Evolutionary conservation across 2,113 vertebrate species (phyloP), one percentile per base, ranked within the genome.

Genomic region (Hystrix brachyura): DNA sequence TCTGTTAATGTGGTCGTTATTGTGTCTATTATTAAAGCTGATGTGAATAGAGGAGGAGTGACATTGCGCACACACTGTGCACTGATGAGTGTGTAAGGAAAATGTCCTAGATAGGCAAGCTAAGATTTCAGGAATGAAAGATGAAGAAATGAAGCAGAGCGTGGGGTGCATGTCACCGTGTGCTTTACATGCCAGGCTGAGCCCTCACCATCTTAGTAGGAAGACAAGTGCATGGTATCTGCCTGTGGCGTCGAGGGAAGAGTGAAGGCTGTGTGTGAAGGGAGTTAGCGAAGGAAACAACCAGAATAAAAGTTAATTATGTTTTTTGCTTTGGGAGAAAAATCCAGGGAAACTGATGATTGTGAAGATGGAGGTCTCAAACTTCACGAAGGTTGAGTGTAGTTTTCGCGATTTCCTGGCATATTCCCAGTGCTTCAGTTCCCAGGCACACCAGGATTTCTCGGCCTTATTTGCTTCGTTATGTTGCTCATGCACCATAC

Each of bases 111-210:
- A 8, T 51, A 38, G 67, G 0, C 19, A 38, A 74, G 0, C 19
- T 38, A 13, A 43, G 25, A 15, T 34, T 76, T 57, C 32, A 43
- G 72, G 34, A 91, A 78, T 43, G 7, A 78, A 12, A 19, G 3
- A 51, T 1, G 7, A 60, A 78, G 18, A 64, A 46, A 59, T 19
- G 18, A 60, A 76, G 25, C 7, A 15, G 3, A 43, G 43, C 55
- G 5, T 2, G 4, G 71, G 10, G 1, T 5, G 2, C 48, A 3
- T 11, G 0, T 8, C 46, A 3, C 17, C 43, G 3, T 34, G 48
- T 10, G 19, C 51, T 64, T 2, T 10, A 4, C 51, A 1, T 60
- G 34, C 32, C 27, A 48, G 3, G 72, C 18, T 17, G 5, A 65
- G 8, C 27, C 25, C 29, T 3, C 23, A 64, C 43, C n/a, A 17